Conservation (phyloP, 1,140 invertebrate species). For the Brachionus sp. region DNA sequence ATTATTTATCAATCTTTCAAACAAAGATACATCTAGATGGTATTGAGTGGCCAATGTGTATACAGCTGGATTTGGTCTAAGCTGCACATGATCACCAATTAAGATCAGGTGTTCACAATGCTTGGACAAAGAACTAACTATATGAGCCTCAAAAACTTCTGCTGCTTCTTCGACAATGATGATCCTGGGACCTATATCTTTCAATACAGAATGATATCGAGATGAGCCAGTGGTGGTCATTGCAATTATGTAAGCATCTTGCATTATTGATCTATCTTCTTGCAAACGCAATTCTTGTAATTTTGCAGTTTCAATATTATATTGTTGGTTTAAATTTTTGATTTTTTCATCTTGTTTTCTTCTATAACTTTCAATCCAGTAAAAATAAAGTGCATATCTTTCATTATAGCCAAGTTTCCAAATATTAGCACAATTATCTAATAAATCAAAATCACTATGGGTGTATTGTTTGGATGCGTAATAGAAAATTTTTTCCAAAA, state of each 20-base stretch:
- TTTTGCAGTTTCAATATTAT: neutral
- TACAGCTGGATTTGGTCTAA: conserved; percentile 67
- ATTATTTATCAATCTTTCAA: conserved; percentile 69
- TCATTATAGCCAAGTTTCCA: conserved; percentile 47
- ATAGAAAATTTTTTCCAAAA: neutral
- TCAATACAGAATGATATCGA: conserved; percentile 64
- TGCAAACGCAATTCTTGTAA: neutral
- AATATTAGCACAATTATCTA: neutral
- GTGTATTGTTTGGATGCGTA: neutral
- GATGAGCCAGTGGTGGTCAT: conserved; percentile 76
- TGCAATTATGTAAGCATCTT: conserved; percentile 60
- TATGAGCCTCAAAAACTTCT: conserved; percentile 48
- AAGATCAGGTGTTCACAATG: conserved; percentile 48
- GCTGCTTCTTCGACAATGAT: conserved; percentile 49
- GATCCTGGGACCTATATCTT: conserved; percentile 46
- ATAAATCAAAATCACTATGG: neutral
- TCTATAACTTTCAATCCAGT: conserved; percentile 47
- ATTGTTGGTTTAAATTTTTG: conserved; percentile 16
- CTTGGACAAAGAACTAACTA: conserved; percentile 46
- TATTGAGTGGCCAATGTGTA: conserved; percentile 64
- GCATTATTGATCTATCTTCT: conserved; percentile 38
- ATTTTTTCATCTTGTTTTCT: neutral
- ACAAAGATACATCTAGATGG: conserved; percentile 69
- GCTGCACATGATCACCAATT: conserved; percentile 65
- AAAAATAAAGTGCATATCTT: conserved; percentile 49